These are phyloP conservation scores for Leptopilina clavipes DNA, from an alignment of 1,140 invertebrate species.

Conservation along the genomic window DNA sequence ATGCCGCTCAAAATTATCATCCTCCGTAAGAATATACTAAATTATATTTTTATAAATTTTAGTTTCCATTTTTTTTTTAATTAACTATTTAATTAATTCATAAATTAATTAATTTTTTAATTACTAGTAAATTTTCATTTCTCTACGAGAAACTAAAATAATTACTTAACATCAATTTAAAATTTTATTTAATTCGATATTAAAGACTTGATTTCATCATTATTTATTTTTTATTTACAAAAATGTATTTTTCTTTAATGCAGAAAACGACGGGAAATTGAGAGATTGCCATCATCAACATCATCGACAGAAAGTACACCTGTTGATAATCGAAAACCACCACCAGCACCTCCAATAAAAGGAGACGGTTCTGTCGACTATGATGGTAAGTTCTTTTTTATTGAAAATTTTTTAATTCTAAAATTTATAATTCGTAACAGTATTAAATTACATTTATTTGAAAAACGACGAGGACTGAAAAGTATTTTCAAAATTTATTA, in stretches of 20 bases:
- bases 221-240: conserved; percentile 17
- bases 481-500: no score
- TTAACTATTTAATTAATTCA: conserved; percentile 28
- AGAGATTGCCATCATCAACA: conserved; percentile 50
- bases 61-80: conserved; percentile 4
- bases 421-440: no score
- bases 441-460: no score
- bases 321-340: conserved; percentile 61
- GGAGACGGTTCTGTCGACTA: conserved; percentile 81
- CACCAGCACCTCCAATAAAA: conserved; percentile 74
- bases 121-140: no score
- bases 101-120: not conserved
- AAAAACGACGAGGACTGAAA: no score
- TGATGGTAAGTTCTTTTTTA: conserved; percentile 75
- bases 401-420: not conserved
- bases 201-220: no score
- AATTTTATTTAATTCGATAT: no score
- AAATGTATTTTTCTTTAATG: conserved; percentile 42
- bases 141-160: no score
- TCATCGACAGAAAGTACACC: conserved; percentile 46
- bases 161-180: no score
- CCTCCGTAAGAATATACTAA: conserved; percentile 49
- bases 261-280: conserved; percentile 63
- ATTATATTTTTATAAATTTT: conserved; percentile 43
- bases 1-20: conserved; percentile 54